Evolutionary conservation across 2,113 vertebrate species (phyloP).

Genomic region (Varanus salvator): DNA sequence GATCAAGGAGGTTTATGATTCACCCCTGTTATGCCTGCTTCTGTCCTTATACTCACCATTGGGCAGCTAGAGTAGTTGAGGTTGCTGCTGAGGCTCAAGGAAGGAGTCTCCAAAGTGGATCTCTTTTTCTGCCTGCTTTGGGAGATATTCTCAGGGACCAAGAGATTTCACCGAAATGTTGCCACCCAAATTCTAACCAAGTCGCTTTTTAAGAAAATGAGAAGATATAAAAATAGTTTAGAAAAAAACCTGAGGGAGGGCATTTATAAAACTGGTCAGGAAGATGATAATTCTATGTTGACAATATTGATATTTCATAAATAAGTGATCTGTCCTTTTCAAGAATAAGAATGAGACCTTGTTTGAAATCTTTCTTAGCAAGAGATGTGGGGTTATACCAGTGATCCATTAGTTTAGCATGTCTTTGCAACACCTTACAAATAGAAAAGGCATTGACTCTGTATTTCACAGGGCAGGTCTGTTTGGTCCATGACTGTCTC

Average conservation of each 20-base stretch:
- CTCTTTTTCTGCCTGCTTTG: too few relatives aligned
- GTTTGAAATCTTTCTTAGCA: background rate
- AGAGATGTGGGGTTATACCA: background rate
- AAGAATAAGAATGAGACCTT: background rate
- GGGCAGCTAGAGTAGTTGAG: background rate
- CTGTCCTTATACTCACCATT: background rate
- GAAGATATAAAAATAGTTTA: background rate
- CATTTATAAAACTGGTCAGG: background rate
- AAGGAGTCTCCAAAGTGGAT: background rate
- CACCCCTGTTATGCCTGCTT: too few relatives aligned
- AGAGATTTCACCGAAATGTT: background rate
- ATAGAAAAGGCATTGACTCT: background rate
- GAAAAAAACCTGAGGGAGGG: background rate
- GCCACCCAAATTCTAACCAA: background rate
- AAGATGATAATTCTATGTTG: background rate
- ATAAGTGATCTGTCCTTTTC: background rate
- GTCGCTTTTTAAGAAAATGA: too few relatives aligned
- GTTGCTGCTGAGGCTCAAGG: background rate
- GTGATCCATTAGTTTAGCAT: too few relatives aligned
- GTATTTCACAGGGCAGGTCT: background rate
- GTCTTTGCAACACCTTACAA: background rate
- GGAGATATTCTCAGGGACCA: too few relatives aligned
- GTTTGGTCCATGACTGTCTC: background rate
- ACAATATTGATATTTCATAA: background rate
- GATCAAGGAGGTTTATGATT: too few relatives aligned